Evolutionary conservation across 2,888 invertebrate species (phyloP).

Genomic region (Charanyca ferruginea): DNA sequence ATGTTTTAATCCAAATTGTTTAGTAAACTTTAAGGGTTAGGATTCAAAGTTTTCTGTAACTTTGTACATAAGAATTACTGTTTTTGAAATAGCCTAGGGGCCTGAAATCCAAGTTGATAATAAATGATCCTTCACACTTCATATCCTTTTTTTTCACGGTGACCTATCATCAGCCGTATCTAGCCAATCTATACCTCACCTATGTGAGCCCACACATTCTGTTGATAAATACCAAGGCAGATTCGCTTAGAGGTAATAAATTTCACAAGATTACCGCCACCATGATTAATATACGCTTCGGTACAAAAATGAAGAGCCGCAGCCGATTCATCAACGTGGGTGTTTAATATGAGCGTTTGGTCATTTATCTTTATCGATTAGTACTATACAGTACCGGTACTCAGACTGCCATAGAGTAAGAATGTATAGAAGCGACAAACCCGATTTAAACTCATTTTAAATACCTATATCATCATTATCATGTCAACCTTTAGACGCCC

Average conservation of each 20-base stretch:
- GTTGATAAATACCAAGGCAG: constrained; percentile 89
- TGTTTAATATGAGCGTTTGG: constrained; percentile 86
- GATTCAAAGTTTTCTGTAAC: no score
- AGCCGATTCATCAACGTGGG: constrained; percentile 89
- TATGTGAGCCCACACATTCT: constrained; percentile 85
- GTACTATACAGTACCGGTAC: constrained; percentile 65
- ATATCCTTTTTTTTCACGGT: neutral
- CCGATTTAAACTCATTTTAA: neutral
- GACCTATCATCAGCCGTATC: constrained; percentile 51
- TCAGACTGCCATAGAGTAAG: constrained; percentile 17
- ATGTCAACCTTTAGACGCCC: no score
- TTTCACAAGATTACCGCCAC: constrained; percentile 88
- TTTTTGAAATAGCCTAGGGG: no score
- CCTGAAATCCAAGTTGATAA: neutral
- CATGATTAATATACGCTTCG: constrained; percentile 86
- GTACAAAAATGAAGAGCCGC: constrained; percentile 87
- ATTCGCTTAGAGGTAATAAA: constrained; percentile 90
- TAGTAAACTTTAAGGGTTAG: no score
- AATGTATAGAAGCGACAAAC: constrained; percentile 8
- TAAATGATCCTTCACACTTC: neutral
- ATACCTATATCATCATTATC: no score
- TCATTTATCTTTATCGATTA: constrained; percentile 88
- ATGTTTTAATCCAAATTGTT: no score
- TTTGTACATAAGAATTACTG: no score
- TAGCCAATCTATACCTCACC: constrained; percentile 51